Conservation (phyloP, 2,797 vertebrate species). For the Bryconaethiops microstoma region DNA sequence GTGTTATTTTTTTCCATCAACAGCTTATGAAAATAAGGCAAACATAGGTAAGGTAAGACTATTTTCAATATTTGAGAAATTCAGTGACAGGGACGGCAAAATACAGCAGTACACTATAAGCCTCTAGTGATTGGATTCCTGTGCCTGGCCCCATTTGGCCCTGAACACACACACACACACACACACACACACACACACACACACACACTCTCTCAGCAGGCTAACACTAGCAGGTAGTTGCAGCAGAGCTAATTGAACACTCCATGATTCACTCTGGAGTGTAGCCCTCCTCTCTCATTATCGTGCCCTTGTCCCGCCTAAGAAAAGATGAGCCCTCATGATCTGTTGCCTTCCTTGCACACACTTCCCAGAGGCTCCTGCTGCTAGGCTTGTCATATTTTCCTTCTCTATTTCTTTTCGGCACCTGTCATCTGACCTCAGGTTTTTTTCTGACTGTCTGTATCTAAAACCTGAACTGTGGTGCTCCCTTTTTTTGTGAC, state of each 20-base stretch:
- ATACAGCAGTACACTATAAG: not conserved
- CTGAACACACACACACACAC: constrained; percentile 46
- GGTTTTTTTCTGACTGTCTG: not conserved
- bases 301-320: constrained; percentile 70
- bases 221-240: constrained; percentile 60
- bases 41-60: no score
- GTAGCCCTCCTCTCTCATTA: constrained; percentile 70
- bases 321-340: constrained; percentile 67
- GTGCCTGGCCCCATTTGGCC: not conserved
- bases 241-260: constrained; percentile 70
- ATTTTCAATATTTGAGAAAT: not conserved
- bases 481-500: not conserved
- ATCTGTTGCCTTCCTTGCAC: constrained; percentile 68
- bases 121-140: constrained; percentile 14
- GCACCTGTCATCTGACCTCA: not conserved
- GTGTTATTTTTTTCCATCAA: not conserved
- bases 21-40: not conserved
- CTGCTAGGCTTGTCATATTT: constrained; percentile 5
- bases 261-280: constrained; percentile 69
- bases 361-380: not conserved
- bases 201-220: constrained; percentile 39
- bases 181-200: constrained; percentile 28
- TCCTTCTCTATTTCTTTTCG: not conserved
- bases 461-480: not conserved
- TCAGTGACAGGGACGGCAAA: not conserved